phyloP scores from a whole-genome alignment of 2,888 invertebrate species.

The Tigriopus californicus region DNA sequence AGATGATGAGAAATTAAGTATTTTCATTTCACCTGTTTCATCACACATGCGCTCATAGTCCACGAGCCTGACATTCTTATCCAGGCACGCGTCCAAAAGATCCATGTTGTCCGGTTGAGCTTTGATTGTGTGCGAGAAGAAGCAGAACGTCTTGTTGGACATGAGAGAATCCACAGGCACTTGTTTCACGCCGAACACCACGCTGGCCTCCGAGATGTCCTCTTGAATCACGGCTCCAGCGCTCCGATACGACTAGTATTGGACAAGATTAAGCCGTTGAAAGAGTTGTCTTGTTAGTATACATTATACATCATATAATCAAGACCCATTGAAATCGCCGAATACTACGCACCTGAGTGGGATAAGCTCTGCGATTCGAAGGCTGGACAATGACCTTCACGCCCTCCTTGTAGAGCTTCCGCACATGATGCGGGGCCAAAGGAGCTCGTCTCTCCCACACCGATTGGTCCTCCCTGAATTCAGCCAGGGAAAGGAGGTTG shows the following conservation, averaged over 20 bases:
- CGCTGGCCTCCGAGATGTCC: slow-evolving; percentile 84
- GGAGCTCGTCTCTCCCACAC: slow-evolving; percentile 93
- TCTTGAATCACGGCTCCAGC: slow-evolving; percentile 86
- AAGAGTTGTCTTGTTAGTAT: no score
- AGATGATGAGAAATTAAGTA: no score
- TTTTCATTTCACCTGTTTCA: slow-evolving; percentile 26
- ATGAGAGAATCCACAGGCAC: slow-evolving; percentile 76
- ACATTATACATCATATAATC: no score
- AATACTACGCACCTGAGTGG: slow-evolving; percentile 54
- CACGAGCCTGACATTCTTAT: slow-evolving; percentile 43
- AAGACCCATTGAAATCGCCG: no score
- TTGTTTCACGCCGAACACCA: slow-evolving; percentile 95
- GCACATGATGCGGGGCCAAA: slow-evolving; percentile 75
- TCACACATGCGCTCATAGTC: slow-evolving; percentile 96
- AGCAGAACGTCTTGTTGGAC: slow-evolving; percentile 91
- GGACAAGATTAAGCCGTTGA: no score
- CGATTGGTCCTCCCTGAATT: slow-evolving; percentile 60
- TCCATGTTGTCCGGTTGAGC: slow-evolving; percentile 98
- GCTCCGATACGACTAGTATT: slow-evolving; percentile 56
- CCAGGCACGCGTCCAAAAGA: slow-evolving; percentile 78
- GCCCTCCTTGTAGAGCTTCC: slow-evolving; percentile 62
- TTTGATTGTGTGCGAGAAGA: slow-evolving; percentile 98
- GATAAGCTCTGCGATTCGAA: slow-evolving; percentile 89
- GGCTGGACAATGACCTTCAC: slow-evolving; percentile 94
- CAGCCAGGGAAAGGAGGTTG: no score